These are phyloP conservation scores for Bellardia pandia DNA, from an alignment of 2,888 invertebrate genomes.

Conservation along the genomic window DNA sequence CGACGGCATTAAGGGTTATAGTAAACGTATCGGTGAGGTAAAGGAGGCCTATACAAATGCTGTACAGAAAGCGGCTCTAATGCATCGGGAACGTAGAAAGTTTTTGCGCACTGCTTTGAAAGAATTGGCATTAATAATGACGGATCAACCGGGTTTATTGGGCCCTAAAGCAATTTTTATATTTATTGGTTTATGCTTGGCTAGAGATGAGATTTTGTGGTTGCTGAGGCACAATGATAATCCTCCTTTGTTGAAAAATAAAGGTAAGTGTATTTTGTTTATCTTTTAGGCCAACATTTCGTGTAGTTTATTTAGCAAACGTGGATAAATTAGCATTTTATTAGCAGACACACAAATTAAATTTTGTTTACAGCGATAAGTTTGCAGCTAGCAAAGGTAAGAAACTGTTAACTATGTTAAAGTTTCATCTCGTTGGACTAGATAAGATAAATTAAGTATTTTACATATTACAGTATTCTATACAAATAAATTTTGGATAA, in stretches of 20 bases:
- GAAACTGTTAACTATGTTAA: too few relatives aligned
- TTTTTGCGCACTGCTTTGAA: conserved; percentile 97
- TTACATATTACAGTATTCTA: too few relatives aligned
- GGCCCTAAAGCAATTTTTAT: conserved; percentile 98
- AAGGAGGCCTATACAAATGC: conserved; percentile 97
- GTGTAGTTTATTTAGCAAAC: background rate
- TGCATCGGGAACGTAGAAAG: conserved; percentile 97
- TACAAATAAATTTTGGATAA: too few relatives aligned
- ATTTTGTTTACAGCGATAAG: too few relatives aligned
- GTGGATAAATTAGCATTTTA: too few relatives aligned
- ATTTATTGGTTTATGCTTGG: conserved; percentile 97
- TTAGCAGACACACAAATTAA: too few relatives aligned
- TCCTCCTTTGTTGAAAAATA: conserved; percentile 94
- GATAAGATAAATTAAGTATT: too few relatives aligned
- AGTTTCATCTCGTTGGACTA: too few relatives aligned
- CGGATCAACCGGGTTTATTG: conserved; percentile 97
- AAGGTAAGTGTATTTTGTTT: conserved; percentile 84
- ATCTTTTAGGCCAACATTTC: too few relatives aligned
- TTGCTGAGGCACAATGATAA: conserved; percentile 97
- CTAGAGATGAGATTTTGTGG: conserved; percentile 99
- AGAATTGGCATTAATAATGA: conserved; percentile 96
- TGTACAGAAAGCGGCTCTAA: conserved; percentile 94
- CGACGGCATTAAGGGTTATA: conserved; percentile 97
- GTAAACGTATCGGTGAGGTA: conserved; percentile 96
- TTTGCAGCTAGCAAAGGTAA: too few relatives aligned